Evolutionary conservation across 2,113 vertebrate genomes (phyloP).

Genomic region (Abramis brama): DNA sequence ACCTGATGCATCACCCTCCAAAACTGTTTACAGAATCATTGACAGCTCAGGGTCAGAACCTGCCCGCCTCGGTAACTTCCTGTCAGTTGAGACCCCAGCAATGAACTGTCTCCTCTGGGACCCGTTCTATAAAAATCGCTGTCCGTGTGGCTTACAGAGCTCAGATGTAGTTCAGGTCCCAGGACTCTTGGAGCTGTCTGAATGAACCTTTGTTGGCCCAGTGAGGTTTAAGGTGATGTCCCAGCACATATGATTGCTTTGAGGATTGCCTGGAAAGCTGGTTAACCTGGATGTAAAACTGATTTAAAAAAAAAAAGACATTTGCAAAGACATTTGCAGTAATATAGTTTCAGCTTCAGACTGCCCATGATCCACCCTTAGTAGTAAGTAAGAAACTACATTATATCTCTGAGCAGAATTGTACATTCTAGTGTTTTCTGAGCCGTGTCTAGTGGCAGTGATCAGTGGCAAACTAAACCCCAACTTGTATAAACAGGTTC

Average conservation of each 20-base stretch:
- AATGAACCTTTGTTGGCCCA: neutral
- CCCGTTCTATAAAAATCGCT: neutral
- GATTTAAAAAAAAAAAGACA: neutral
- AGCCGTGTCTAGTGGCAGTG: no score
- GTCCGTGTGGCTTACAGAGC: neutral
- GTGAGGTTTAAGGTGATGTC: slow-evolving; percentile 19
- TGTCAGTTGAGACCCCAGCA: neutral
- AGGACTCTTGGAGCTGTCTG: neutral
- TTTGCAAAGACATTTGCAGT: neutral
- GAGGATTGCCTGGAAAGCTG: neutral
- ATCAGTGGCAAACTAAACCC: no score
- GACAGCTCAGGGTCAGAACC: slow-evolving; percentile 4
- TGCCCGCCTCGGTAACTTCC: neutral
- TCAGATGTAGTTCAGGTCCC: slow-evolving; percentile 11
- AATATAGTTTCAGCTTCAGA: neutral
- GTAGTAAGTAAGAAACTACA: neutral
- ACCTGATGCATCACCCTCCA: neutral
- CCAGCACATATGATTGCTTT: neutral
- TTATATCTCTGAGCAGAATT: no score
- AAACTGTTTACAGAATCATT: slow-evolving; percentile 14
- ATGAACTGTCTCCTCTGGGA: neutral
- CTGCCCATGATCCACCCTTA: neutral
- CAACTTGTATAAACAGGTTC: no score
- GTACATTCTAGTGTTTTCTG: no score
- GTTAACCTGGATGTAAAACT: neutral